Base-by-base conservation (phyloP, 1,140 invertebrate species). In the Anagrus nilaparvatae region DNA sequence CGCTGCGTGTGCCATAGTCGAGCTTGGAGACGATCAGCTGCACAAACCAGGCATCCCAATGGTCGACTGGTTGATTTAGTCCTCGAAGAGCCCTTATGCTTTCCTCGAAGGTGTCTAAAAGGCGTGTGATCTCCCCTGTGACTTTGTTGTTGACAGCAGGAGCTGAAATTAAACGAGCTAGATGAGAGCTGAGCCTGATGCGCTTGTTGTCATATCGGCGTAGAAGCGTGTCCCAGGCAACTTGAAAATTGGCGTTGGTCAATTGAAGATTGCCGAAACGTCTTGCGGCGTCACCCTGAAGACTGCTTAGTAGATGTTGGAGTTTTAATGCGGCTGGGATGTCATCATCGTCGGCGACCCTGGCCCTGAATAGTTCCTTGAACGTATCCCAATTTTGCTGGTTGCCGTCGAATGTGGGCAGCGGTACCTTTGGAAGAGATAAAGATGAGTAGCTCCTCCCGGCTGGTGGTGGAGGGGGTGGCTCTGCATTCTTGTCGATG, bases 21-120 rank as follows among this genome's bases (percentile, higher is more conserved):
- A 42, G 34, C 12, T 46, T 46, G 14, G 36, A 28, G 3, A 38
- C 13, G 1, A 27, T n/a, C 1, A 46, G 9, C 19, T 29, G 24
- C 7, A 40, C 38, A 8, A 40, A 30, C 28, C 18, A 20, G 5
- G 28, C 38, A 40, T 40, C 18, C 38, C 28, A 40, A 2, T 14
- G 27, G 4, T 40, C 38, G 10, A 30, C 28, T 2, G 25, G 18
- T 4, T 27, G 10, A 5, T 27, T 16, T 18, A 30, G n/a, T 10
- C 20, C 30, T 3, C 13, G 13, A 13, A 46, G 24, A 1, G 39
- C 28, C 3, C 31, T 3, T 3, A 46, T 14, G 8, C 32, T 41
- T 3, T 38, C 13, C 4, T 24, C 19, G 0, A 24, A 18, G 0
- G 21, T 27, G 8, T 38, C 39, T 0, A 31, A 16, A 3, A 46